Evolutionary conservation across 2,797 vertebrate species (phyloP).

Genomic region (Rhabdophis nuchalis): DNA sequence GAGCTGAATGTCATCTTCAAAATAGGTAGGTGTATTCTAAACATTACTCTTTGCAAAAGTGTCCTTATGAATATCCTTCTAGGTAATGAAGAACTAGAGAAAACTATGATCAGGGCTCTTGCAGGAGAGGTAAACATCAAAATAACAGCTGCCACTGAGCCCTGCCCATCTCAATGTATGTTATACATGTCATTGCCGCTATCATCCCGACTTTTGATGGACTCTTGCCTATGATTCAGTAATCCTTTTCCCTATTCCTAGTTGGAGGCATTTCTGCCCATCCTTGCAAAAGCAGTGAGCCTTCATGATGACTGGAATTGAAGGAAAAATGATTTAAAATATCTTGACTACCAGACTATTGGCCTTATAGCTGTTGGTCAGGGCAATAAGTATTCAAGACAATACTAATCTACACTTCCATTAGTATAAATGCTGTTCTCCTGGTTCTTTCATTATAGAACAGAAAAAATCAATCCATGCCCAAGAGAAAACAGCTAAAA

Average conservation of each 20-base stretch:
- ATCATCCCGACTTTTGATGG: background rate
- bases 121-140: background rate
- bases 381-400: background rate
- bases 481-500: background rate
- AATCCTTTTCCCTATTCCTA: background rate
- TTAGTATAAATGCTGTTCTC: background rate
- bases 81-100: background rate
- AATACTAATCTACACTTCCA: background rate
- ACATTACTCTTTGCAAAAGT: background rate
- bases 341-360: background rate
- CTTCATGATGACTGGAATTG: background rate
- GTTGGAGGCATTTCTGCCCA: background rate
- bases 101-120: background rate
- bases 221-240: background rate
- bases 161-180: background rate
- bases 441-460: background rate
- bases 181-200: background rate
- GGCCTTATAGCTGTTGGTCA: background rate
- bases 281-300: background rate
- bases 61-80: background rate
- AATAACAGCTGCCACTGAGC: background rate
- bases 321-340: background rate
- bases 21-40: background rate
- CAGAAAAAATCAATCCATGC: background rate
- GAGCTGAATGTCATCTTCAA: background rate